Base-by-base conservation (phyloP, 2,113 vertebrate genomes). In the Stegostoma tigrinum region DNA sequence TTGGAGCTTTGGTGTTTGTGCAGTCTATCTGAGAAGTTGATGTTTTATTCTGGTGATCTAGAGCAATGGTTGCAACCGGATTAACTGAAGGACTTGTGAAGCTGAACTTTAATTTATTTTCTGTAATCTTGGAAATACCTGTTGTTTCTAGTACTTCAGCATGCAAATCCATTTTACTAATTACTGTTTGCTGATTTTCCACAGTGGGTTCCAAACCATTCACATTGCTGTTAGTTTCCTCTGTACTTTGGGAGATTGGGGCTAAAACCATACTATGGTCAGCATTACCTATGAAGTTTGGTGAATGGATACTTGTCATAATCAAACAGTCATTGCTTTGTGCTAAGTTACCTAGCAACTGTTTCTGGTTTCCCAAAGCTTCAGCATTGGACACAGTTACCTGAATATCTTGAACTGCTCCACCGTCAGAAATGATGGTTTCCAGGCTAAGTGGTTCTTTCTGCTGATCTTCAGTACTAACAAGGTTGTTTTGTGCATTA, bases 1-100 rank as follows among this genome's bases (percentile, higher is more conserved):
- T 97, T 97, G 27, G 96, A 96, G 96, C 94, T 97, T 97, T 97
- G 97, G 97, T 97, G 97, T 97, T 97, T 96, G 96, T 96, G 96
- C 96, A 96, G 96, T 96, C 96, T 97, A 97, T 97, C 96, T 98
- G 97, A 97, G 98, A 98, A 95, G 97, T 96, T 75, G 97, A 97
- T 96, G 96, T 97, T 97, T 96, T 97, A 96, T 96, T 97, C 96
- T 83, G 96, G 67, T 96, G 97, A 97, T 97, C 96, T 96, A 96
- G 97, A 97, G 96, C 67, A 97, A 96, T 97, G 96, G 96, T 96
- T 96, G 96, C 21, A 34, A 34, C 27, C 52, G 67, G 42, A 52
- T 95, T 95, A 23, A 70, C 12, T 34, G 45, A 70, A 95, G 68
- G 34, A 48, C 45, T 52, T 95, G 30, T 34, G 72, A 72, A 30